Base-by-base conservation (phyloP, 2,888 invertebrate species). In the Beris morrisii region DNA sequence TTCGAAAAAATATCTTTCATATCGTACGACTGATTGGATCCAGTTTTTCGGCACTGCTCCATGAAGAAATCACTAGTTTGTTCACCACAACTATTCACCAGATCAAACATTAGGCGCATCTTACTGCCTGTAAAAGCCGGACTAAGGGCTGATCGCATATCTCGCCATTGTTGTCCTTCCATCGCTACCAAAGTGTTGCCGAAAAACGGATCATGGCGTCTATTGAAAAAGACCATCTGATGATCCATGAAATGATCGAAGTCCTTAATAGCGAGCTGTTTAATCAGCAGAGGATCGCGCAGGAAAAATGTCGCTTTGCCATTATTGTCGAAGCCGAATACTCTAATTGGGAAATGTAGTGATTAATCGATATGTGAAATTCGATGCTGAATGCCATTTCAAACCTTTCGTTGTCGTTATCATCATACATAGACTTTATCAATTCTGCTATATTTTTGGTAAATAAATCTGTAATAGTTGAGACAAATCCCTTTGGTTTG, bases 71-170 rank as follows among this genome's bases (percentile, higher is more conserved):
- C 3, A 6, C 28, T 22, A n/a, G 43, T 56, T 48, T 64, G 50
- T 12, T 13, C 45, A 50, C 64, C 76, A 48, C 79, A 79, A 81
- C 82, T 77, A 82, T 82, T 45, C 75, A 22, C 22, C 22, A 22
- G 22, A 2, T 22, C 22, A 22, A 22, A 22, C 22, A 22, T 22
- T 22, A 22, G 74, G 61, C 78, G 77, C 81, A 83, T 82, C 74
- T 83, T 83, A 69, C 78, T 80, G 58, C 81, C 79, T 0, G 83
- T 83, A 66, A 82, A 83, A 1, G 78, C 77, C 3, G 83, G 82
- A 72, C 79, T 82, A 22, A 83, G 64, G 0, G 80, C 80, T 30
- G 78, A 75, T 5, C 83, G 74, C 82, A 83, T 82, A 15, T 82
- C 77, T 70, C 77, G 78, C 80, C 79, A 80, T 11, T 75, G 75